phyloP scores from a whole-genome alignment of 2,797 vertebrate genomes.

The Tadarida brasiliensis region DNA sequence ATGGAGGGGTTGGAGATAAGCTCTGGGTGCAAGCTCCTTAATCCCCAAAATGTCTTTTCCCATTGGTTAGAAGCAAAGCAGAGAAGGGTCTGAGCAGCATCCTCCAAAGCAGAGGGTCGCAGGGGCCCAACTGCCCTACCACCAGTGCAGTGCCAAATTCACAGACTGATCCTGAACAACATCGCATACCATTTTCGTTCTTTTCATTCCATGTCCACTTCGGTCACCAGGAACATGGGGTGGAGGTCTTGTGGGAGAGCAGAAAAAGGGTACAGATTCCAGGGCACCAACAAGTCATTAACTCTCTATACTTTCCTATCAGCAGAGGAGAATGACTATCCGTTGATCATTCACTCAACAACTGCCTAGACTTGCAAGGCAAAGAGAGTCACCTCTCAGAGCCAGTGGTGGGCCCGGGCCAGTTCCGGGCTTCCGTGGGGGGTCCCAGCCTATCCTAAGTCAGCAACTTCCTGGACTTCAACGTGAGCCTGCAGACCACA shows the following conservation, averaged over 20 bases:
- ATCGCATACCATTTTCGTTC: not conserved
- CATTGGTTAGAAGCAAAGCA: not conserved
- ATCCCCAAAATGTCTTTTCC: not conserved
- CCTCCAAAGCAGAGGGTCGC: not conserved
- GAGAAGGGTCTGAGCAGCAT: not conserved
- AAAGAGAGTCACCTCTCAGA: not conserved
- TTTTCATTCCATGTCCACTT: not conserved
- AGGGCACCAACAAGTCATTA: slow-evolving; percentile 11
- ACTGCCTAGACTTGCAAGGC: not conserved
- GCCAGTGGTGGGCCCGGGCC: not conserved
- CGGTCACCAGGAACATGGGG: not conserved
- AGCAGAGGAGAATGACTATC: slow-evolving; percentile 24
- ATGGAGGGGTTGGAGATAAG: not conserved
- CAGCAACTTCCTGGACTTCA: not conserved
- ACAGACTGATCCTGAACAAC: not conserved
- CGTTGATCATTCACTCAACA: slow-evolving; percentile 59
- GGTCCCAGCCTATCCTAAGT: not conserved
- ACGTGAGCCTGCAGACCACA: not conserved
- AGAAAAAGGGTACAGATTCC: not conserved
- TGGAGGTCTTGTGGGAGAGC: not conserved
- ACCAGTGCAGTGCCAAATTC: not conserved
- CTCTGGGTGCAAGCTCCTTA: not conserved
- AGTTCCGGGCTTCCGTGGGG: not conserved
- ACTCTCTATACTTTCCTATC: not conserved
- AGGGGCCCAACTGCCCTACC: not conserved